These are phyloP conservation scores for Tetramorium parvispinum DNA, from an alignment of 1,140 invertebrate species.

Conservation along the genomic window DNA sequence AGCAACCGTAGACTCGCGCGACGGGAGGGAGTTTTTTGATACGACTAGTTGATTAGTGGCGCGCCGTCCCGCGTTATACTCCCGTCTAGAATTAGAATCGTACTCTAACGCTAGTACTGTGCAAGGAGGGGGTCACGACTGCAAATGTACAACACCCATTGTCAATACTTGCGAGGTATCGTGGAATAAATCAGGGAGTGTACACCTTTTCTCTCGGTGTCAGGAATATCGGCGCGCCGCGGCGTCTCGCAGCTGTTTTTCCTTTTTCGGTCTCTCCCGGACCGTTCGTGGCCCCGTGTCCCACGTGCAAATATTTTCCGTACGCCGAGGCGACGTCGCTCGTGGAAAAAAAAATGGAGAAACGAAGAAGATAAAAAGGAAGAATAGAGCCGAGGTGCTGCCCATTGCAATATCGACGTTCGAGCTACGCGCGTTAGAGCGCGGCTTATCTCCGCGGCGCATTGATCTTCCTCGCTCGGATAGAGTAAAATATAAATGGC, in stretches of 20 bases:
- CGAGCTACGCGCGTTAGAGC: slow-evolving; percentile 3
- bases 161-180: slow-evolving; percentile 67
- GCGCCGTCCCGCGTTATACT: slow-evolving; percentile 47
- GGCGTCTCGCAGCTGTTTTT: neutral
- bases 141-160: slow-evolving; percentile 55
- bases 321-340: slow-evolving; percentile 14
- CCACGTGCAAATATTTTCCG: slow-evolving; percentile 38
- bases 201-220: slow-evolving; percentile 38
- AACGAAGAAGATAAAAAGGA: slow-evolving; percentile 6
- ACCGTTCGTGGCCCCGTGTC: neutral
- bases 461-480: slow-evolving; percentile 20
- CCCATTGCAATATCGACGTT: slow-evolving; percentile 24
- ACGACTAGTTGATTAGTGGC: slow-evolving; percentile 65
- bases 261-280: neutral
- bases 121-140: slow-evolving; percentile 30
- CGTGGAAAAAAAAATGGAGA: neutral
- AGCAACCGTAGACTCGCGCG: slow-evolving; percentile 34
- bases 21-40: slow-evolving; percentile 62
- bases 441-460: slow-evolving; percentile 24
- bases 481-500: slow-evolving; percentile 1
- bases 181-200: slow-evolving; percentile 64
- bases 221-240: slow-evolving; percentile 12
- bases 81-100: slow-evolving; percentile 58
- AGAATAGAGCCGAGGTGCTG: neutral
- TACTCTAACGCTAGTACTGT: slow-evolving; percentile 45